Base-by-base conservation (phyloP, 2,113 vertebrate genomes). In the Polyodon spathula region DNA sequence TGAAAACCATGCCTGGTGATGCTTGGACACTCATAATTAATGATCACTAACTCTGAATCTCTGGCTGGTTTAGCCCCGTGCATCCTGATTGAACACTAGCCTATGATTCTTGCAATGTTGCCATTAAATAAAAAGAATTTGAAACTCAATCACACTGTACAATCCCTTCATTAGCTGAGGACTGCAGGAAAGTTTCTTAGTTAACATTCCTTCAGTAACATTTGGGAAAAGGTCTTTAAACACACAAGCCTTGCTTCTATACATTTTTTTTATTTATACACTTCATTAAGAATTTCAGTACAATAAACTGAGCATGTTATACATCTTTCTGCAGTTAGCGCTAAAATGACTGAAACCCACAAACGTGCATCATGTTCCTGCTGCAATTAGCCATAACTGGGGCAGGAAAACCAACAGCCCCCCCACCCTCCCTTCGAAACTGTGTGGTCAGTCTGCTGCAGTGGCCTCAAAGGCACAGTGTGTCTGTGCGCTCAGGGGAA, bases 261-360 rank as follows among this genome's bases (percentile, higher is more conserved):
- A n/a, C 38, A 17, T 52, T 38, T 43, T 6, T 51, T 66, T 58
- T 46, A n/a, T n/a, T 44, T 46, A n/a, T n/a, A n/a, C n/a, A n/a
- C n/a, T n/a, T n/a, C n/a, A n/a, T 55, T 48, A 14, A 64, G 53
- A 68, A 50, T 57, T 58, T 64, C 46, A 9, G 8, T 41, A 66
- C 8, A 57, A 66, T 63, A 73, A 71, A 68, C 59, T 51, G 39
- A 62, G 57, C 66, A 64, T 64, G 69, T 66, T 62, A 48, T 59
- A 58, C 56, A 60, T 64, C 59, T 67, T 61, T 58, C 57, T 39
- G 44, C 56, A 51, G 58, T 65, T 66, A 48, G 63, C 58, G 60
- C 52, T 17, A 52, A 62, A 11, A 38, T 42, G 59, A 63, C 9
- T 40, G 48, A 37, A 27, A 37, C 27, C 40, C 48, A 43, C 42